phyloP scores from a whole-genome alignment of 2,888 invertebrate genomes.

The Heliconius ethilla region DNA sequence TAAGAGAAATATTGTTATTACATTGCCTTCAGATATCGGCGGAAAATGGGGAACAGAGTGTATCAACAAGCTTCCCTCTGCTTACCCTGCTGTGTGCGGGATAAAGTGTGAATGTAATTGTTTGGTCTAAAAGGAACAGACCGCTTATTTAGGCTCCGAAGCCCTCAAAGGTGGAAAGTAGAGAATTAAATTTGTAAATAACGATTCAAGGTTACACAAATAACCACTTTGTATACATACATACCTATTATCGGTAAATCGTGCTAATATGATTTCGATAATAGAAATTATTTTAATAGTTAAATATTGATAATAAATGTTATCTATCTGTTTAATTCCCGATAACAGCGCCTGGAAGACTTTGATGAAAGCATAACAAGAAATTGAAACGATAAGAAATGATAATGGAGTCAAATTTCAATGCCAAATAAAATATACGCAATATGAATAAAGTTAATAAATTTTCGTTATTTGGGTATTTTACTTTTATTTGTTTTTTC shows the following conservation, averaged over 20 bases:
- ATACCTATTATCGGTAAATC: background rate
- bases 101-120: too few relatives aligned
- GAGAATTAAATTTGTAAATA: background rate
- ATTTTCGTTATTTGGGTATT: background rate
- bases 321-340: background rate
- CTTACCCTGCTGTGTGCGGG: too few relatives aligned
- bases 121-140: too few relatives aligned
- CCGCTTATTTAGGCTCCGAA: too few relatives aligned
- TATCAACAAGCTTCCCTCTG: too few relatives aligned
- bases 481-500: too few relatives aligned
- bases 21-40: too few relatives aligned
- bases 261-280: background rate
- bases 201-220: background rate
- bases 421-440: background rate
- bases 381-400: constrained; percentile 8
- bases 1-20: background rate
- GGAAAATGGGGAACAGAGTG: too few relatives aligned
- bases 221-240: background rate
- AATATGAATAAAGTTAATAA: background rate
- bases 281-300: background rate
- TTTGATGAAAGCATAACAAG: constrained; percentile 21
- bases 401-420: constrained; percentile 16
- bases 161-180: too few relatives aligned
- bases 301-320: background rate
- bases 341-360: constrained; percentile 2